phyloP scores from a whole-genome alignment of 2,797 vertebrate species.

The Pampus argenteus region DNA sequence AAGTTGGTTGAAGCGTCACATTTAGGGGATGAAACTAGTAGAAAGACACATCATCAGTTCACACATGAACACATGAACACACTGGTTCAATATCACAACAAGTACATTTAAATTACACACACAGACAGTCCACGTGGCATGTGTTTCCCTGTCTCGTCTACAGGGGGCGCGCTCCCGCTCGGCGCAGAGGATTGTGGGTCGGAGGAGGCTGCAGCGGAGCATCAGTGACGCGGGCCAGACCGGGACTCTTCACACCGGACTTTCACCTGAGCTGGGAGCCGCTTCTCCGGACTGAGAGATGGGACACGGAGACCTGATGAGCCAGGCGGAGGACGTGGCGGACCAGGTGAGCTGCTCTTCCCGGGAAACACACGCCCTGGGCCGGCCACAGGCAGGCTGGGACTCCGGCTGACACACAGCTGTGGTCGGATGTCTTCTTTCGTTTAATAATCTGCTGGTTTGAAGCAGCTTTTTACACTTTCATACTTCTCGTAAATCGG shows the following conservation, averaged over 20 bases:
- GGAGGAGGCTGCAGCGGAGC: slow-evolving; percentile 20
- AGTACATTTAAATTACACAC: too few relatives aligned
- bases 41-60: too few relatives aligned
- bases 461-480: background rate
- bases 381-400: slow-evolving; percentile 13
- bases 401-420: background rate
- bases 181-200: slow-evolving; percentile 56
- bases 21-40: too few relatives aligned
- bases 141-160: background rate
- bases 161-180: slow-evolving; percentile 32
- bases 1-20: too few relatives aligned
- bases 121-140: slow-evolving; percentile 69
- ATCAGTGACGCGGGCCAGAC: background rate
- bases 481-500: accelerated
- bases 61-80: too few relatives aligned
- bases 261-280: background rate
- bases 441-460: background rate
- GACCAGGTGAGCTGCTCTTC: slow-evolving; percentile 62
- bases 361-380: slow-evolving; percentile 3
- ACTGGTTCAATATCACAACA: too few relatives aligned
- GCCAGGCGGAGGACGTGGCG: slow-evolving; percentile 64
- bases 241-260: background rate
- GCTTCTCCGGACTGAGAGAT: slow-evolving; percentile 29
- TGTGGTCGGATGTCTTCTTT: background rate
- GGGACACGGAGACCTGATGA: slow-evolving; percentile 62